These are phyloP conservation scores for Chrysodeixis includens DNA, from an alignment of 2,888 invertebrate genomes.

Conservation along the genomic window DNA sequence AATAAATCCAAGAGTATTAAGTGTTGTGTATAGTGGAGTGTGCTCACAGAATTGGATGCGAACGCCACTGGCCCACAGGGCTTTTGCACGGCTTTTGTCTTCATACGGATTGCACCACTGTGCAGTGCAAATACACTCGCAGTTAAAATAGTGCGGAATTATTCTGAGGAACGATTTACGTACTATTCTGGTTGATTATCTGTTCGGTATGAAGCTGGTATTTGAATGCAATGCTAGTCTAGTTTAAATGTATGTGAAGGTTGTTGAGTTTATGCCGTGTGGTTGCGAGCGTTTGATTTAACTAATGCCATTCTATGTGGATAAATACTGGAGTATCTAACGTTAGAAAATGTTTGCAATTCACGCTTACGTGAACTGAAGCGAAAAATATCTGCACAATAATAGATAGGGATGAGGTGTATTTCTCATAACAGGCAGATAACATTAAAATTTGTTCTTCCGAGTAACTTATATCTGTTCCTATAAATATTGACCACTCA, in stretches of 20 bases:
- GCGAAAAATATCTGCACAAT: too few relatives aligned
- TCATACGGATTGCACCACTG: constrained; percentile 8
- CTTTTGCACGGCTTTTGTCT: constrained; percentile 16
- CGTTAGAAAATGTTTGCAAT: too few relatives aligned
- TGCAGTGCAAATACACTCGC: not conserved
- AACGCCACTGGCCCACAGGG: constrained; percentile 5
- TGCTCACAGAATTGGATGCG: constrained; percentile 8
- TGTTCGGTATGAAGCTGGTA: constrained; percentile 1
- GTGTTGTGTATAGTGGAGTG: not conserved
- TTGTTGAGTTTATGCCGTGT: not conserved
- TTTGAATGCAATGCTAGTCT: not conserved
- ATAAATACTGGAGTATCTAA: too few relatives aligned
- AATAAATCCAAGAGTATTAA: constrained; percentile 5
- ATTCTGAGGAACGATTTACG: constrained; percentile 1
- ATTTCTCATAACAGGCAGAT: too few relatives aligned
- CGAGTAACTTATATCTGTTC: too few relatives aligned
- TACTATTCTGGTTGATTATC: not conserved
- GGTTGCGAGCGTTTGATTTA: not conserved
- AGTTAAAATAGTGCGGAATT: not conserved
- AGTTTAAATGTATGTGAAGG: not conserved
- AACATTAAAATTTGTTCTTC: too few relatives aligned
- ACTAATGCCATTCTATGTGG: too few relatives aligned
- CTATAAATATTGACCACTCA: too few relatives aligned
- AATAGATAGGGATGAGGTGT: too few relatives aligned
- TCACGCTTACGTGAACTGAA: too few relatives aligned